Evolutionary conservation across 2,888 invertebrate species (phyloP).

Genomic region (Pycnomerus fuliginosus): DNA sequence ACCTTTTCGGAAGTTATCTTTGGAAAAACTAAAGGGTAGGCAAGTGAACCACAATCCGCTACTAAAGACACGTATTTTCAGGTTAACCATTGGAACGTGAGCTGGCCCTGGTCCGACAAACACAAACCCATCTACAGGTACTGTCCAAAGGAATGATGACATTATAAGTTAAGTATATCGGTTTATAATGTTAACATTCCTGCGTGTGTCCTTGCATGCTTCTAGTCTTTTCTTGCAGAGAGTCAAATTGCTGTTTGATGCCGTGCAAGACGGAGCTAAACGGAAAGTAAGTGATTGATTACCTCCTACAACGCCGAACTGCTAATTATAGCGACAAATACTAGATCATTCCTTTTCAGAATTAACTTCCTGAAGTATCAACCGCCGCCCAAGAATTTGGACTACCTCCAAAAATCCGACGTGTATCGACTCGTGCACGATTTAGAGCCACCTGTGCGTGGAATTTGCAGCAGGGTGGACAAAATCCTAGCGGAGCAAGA

Average conservation of each 20-base stretch:
- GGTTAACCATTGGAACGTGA: conserved; percentile 65
- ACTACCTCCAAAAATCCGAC: conserved; percentile 75
- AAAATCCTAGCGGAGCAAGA: conserved; percentile 70
- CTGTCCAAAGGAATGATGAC: conserved; percentile 9
- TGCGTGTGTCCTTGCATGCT: conserved; percentile 13
- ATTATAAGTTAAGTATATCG: conserved; percentile 3
- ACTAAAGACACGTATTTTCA: conserved; percentile 51
- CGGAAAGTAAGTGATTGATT: conserved; percentile 42
- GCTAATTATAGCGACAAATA: neutral
- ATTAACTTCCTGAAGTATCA: conserved; percentile 91
- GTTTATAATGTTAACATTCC: conserved; percentile 8
- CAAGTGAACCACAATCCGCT: conserved; percentile 22
- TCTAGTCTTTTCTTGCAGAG: conserved; percentile 52
- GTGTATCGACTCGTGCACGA: conserved; percentile 79
- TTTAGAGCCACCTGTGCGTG: conserved; percentile 65
- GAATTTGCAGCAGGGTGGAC: conserved; percentile 65
- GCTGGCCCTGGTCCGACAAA: conserved; percentile 62
- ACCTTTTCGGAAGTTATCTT: conserved; percentile 84
- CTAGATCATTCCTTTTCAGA: conserved; percentile 59
- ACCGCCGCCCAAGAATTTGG: conserved; percentile 72
- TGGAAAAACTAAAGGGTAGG: conserved; percentile 83
- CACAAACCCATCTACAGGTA: conserved; percentile 62
- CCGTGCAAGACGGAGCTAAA: conserved; percentile 39
- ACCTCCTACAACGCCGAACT: neutral
- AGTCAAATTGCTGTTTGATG: conserved; percentile 58